A percentile compares a stretch with the other conserved stretches of the same genome.
These are phyloP conservation scores for Eueides isabella DNA, from an alignment of 1,140 invertebrate species.

Conservation along the genomic window DNA sequence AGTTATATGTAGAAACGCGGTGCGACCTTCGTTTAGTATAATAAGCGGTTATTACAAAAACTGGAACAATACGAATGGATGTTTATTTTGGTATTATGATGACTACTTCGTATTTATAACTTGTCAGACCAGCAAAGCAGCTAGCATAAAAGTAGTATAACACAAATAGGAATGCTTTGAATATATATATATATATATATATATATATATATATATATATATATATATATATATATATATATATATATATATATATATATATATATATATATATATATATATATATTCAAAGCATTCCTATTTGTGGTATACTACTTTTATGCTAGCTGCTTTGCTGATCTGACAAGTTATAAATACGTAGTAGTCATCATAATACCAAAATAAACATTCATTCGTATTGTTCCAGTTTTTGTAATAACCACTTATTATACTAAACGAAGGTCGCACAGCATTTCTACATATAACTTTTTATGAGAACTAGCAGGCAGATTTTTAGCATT, in stretches of 20 bases:
- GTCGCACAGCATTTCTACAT: background rate
- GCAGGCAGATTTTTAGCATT: background rate
- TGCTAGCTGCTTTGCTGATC: background rate
- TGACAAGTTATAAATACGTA: background rate
- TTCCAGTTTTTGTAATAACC: constrained; percentile 4
- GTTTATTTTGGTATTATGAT: constrained; percentile 7
- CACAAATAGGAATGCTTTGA: background rate
- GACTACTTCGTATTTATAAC: background rate
- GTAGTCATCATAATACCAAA: background rate
- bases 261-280: no score
- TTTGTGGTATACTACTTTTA: background rate
- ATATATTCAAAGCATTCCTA: no score
- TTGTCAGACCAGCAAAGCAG: background rate
- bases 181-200: background rate
- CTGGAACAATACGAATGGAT: background rate
- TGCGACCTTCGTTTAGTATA: background rate
- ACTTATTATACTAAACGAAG: background rate
- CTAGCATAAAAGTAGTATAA: background rate
- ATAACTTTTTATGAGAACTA: background rate
- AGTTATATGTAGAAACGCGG: background rate
- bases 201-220: no score
- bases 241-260: no score
- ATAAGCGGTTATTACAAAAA: background rate
- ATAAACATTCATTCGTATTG: constrained; percentile 1
- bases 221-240: no score